Conservation (phyloP, 2,113 vertebrate genomes). For the Pycnonotus jocosus region DNA sequence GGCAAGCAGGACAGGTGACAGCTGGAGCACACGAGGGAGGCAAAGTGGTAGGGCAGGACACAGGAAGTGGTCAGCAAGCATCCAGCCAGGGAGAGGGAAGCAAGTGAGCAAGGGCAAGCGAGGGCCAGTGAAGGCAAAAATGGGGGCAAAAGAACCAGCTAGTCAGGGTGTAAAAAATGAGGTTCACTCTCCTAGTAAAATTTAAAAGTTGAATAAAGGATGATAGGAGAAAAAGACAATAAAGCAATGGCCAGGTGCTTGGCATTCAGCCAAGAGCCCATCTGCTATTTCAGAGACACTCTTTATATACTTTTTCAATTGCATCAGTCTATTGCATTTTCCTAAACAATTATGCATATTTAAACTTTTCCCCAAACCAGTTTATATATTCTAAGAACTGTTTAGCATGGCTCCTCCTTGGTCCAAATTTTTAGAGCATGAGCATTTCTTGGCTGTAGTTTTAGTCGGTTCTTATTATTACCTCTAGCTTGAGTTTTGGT, state of each 20-base stretch:
- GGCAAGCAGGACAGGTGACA: neutral
- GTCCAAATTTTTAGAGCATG: neutral
- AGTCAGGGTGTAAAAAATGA: neutral
- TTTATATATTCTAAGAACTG: neutral
- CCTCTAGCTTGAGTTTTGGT: neutral
- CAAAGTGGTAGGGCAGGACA: neutral
- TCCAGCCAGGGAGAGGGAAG: neutral
- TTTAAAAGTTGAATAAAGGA: neutral
- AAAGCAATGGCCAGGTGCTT: neutral
- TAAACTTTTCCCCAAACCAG: neutral
- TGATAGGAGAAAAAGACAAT: neutral
- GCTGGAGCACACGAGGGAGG: neutral
- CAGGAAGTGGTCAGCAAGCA: neutral
- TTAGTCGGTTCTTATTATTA: neutral
- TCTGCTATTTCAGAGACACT: neutral
- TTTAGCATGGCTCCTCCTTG: neutral
- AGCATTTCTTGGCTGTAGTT: neutral
- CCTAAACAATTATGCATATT: neutral
- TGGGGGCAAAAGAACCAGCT: fast-evolving
- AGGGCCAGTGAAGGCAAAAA: neutral
- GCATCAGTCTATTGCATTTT: neutral
- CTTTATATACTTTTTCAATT: neutral
- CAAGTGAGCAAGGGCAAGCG: fast-evolving
- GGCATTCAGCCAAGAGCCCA: neutral
- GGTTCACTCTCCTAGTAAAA: neutral